Conservation (phyloP, 2,888 invertebrate species). For the Notodonta ziczac region DNA sequence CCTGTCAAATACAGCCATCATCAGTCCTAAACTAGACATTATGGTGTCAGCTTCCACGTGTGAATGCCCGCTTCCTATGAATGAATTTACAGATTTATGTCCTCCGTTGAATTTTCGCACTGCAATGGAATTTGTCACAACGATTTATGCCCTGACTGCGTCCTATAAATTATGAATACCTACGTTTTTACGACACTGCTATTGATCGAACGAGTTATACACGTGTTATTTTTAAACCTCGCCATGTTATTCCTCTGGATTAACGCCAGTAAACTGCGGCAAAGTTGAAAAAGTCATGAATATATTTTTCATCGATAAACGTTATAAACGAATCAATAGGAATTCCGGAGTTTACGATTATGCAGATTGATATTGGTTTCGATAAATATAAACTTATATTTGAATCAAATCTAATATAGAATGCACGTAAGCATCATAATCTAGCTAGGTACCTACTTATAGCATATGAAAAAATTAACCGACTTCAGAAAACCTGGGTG, state of each 20-base stretch:
- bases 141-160: slow-evolving; percentile 46
- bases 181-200: slow-evolving; percentile 46
- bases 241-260: slow-evolving; percentile 16
- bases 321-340: neutral
- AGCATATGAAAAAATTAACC: too few relatives aligned
- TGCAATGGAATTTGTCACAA: slow-evolving; percentile 38
- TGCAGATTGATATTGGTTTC: slow-evolving; percentile 1
- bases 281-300: slow-evolving; percentile 1
- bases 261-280: slow-evolving; percentile 18
- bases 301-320: slow-evolving; percentile 3
- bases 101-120: slow-evolving; percentile 43
- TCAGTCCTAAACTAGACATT: too few relatives aligned
- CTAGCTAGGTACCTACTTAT: too few relatives aligned
- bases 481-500: too few relatives aligned
- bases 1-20: too few relatives aligned
- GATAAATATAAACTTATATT: neutral
- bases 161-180: slow-evolving; percentile 43
- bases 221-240: slow-evolving; percentile 24
- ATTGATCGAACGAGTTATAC: slow-evolving; percentile 39
- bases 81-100: slow-evolving; percentile 45
- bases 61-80: slow-evolving; percentile 17
- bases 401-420: neutral
- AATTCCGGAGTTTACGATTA: slow-evolving; percentile 5
- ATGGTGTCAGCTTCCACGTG: too few relatives aligned
- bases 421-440: too few relatives aligned